These are phyloP conservation scores for Glossosoma conforme DNA, from an alignment of 1,140 invertebrate species.

Conservation along the genomic window DNA sequence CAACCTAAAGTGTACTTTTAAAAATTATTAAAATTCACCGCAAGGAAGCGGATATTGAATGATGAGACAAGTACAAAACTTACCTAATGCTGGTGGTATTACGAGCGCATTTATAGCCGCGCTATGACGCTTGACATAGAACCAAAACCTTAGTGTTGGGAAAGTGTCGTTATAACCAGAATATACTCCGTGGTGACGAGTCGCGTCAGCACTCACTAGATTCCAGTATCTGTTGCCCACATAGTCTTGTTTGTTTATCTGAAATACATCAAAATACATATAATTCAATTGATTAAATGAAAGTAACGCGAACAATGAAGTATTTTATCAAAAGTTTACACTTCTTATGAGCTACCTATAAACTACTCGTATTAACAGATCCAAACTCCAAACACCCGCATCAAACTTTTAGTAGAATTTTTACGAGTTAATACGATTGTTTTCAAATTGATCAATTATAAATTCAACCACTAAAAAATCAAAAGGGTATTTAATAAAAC, in stretches of 20 bases:
- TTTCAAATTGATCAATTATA: no score
- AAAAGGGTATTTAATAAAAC: no score
- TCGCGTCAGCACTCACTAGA: slow-evolving; percentile 34
- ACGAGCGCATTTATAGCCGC: slow-evolving; percentile 37
- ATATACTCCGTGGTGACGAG: slow-evolving; percentile 35
- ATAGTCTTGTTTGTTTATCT: slow-evolving; percentile 33
- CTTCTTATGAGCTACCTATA: background rate
- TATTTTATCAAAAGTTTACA: background rate
- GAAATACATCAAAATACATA: slow-evolving; percentile 2
- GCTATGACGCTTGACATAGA: slow-evolving; percentile 44
- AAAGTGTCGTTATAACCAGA: slow-evolving; percentile 47
- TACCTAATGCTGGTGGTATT: slow-evolving; percentile 48
- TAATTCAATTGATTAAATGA: slow-evolving; percentile 5
- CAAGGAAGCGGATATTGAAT: no score
- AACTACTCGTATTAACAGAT: background rate
- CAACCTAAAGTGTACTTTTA: no score
- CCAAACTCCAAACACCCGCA: no score
- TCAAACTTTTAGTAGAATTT: no score
- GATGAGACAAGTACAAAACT: slow-evolving; percentile 16
- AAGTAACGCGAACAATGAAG: background rate
- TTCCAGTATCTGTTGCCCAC: slow-evolving; percentile 34
- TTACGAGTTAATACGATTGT: no score
- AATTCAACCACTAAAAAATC: no score
- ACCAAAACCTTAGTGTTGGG: slow-evolving; percentile 41
- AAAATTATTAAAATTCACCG: no score